phyloP scores from a whole-genome alignment of 1,140 invertebrate species.

The Drosophila suzukii region DNA sequence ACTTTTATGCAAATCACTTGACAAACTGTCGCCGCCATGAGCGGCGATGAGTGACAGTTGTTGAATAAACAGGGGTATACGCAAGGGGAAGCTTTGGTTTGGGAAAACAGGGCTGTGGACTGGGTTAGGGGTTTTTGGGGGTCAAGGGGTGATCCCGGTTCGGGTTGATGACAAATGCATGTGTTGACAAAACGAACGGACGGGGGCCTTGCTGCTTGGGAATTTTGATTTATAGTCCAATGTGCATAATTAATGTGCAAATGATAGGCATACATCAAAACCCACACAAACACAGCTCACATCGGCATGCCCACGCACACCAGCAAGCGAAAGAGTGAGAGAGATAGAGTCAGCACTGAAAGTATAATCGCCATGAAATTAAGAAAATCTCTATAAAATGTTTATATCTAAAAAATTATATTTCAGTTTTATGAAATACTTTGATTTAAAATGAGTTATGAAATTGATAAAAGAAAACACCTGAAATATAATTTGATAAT shows the following conservation, averaged over 20 bases:
- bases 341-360: conserved; percentile 4
- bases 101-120: background rate
- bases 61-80: conserved; percentile 9
- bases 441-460: no score
- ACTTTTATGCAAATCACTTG: conserved; percentile 77
- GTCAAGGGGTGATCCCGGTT: background rate
- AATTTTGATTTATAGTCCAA: conserved; percentile 78
- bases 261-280: conserved; percentile 65
- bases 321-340: background rate
- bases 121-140: background rate
- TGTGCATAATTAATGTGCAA: conserved; percentile 80
- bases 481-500: no score
- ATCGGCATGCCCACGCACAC: conserved; percentile 26
- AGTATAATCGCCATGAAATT: background rate
- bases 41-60: conserved; percentile 39
- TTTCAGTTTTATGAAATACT: no score
- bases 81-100: background rate
- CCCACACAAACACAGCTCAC: conserved; percentile 16
- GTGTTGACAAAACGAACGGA: conserved; percentile 64
- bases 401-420: no score
- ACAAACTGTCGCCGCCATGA: conserved; percentile 55
- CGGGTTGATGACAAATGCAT: conserved; percentile 78
- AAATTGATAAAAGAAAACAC: no score
- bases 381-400: background rate
- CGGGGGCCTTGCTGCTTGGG: conserved; percentile 20